Conservation (phyloP, 1,140 invertebrate genomes). For the Pseudachorutes palmiensis region DNA sequence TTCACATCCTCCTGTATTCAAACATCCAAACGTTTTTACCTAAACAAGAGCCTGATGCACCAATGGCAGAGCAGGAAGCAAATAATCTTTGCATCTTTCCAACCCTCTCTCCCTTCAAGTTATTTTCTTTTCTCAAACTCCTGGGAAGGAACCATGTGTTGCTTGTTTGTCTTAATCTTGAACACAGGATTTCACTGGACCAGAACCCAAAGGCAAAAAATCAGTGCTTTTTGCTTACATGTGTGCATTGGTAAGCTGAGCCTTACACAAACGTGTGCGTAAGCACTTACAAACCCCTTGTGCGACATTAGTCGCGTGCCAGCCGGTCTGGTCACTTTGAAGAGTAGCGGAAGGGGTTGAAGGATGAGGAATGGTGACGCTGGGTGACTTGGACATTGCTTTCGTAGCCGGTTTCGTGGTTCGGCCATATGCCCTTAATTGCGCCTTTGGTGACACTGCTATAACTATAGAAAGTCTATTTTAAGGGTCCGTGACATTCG, state of each 20-base stretch:
- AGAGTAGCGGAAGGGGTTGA: not conserved
- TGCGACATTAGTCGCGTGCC: constrained; percentile 4
- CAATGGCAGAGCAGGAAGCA: too few species aligned
- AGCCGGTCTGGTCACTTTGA: not conserved
- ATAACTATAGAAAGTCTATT: too few species aligned
- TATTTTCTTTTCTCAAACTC: too few species aligned
- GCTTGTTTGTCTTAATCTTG: constrained; percentile 5
- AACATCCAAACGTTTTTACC: too few species aligned
- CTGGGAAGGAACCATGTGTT: constrained; percentile 6
- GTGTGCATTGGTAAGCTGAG: not conserved
- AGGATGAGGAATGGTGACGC: not conserved
- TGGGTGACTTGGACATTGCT: not conserved
- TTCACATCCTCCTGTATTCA: too few species aligned
- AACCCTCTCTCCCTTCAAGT: too few species aligned
- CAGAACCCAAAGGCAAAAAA: not conserved
- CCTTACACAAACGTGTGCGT: not conserved
- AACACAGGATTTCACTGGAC: not conserved
- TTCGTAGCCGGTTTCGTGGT: too few species aligned
- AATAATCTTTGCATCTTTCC: too few species aligned
- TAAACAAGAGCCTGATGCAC: too few species aligned
- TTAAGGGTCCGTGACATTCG: too few species aligned
- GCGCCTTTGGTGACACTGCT: too few species aligned
- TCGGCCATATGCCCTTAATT: too few species aligned
- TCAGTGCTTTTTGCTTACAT: not conserved
- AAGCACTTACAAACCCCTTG: not conserved